A percentile compares a stretch with the other conserved stretches of the same genome.
These are phyloP conservation scores for Ursus arctos DNA, from an alignment of 2,113 vertebrate species.

Conservation along the genomic window DNA sequence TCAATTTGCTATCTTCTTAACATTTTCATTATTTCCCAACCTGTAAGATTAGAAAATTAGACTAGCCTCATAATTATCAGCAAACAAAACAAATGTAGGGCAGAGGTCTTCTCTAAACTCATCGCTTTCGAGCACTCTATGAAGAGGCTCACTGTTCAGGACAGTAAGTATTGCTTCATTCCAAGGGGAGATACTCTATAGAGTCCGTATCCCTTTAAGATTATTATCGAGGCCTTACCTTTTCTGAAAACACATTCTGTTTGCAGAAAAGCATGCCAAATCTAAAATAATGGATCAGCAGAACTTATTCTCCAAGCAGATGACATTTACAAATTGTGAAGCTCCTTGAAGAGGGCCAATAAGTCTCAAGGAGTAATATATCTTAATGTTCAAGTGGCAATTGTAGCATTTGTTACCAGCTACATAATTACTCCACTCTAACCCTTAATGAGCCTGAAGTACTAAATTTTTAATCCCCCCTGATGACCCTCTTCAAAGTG, in stretches of 20 bases:
- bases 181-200: neutral
- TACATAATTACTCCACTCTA: slow-evolving; percentile 65
- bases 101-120: neutral
- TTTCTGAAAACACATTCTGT: neutral
- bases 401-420: neutral
- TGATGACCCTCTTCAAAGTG: slow-evolving; percentile 69
- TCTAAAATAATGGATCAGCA: neutral
- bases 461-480: slow-evolving; percentile 68
- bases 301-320: slow-evolving; percentile 13
- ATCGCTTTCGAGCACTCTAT: neutral
- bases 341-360: neutral
- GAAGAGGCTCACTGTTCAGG: neutral
- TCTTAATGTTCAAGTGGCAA: slow-evolving; percentile 15
- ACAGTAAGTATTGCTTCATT: neutral
- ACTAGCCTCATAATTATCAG: neutral
- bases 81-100: neutral
- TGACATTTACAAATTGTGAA: slow-evolving; percentile 11
- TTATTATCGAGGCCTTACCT: neutral
- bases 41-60: slow-evolving; percentile 20
- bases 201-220: neutral
- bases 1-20: neutral
- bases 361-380: neutral
- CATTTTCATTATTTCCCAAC: slow-evolving; percentile 19
- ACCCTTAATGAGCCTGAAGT: slow-evolving; percentile 63
- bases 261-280: neutral